Percentiles rank a stretch among this genome's conserved stretches.
These are phyloP conservation scores for Micoletzkya japonica DNA, from an alignment of 2,888 invertebrate genomes.

Conservation along the genomic window DNA sequence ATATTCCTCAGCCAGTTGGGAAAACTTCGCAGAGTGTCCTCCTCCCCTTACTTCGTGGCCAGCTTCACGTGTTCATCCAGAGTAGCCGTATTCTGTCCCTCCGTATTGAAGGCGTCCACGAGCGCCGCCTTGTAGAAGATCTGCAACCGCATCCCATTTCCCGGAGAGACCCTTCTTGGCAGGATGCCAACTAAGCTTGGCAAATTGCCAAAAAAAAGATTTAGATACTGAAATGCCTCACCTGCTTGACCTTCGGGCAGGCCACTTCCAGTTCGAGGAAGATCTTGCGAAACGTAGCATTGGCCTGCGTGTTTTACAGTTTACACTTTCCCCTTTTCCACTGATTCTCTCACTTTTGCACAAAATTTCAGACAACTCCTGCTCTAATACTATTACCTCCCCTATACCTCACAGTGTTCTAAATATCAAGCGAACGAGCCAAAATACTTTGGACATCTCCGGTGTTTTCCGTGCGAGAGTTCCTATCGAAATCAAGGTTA, in stretches of 20 bases:
- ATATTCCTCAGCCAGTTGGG: background rate
- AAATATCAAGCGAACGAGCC: too few species aligned
- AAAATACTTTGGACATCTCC: too few species aligned
- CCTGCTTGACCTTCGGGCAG: constrained; percentile 61
- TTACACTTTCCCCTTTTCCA: background rate
- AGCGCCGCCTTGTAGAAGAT: constrained; percentile 63
- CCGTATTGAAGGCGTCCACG: constrained; percentile 61
- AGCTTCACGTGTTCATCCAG: constrained; percentile 59
- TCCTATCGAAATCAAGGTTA: too few species aligned
- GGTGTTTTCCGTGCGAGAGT: too few species aligned
- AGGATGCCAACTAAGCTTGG: too few species aligned
- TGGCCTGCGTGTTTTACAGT: too few species aligned
- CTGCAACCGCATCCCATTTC: too few species aligned
- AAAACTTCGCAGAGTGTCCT: too few species aligned
- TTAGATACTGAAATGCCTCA: constrained; percentile 21
- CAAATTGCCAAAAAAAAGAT: background rate
- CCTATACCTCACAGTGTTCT: too few species aligned
- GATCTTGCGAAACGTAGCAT: constrained; percentile 54
- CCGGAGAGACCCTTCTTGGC: too few species aligned
- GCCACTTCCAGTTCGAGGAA: constrained; percentile 57
- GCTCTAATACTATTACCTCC: too few species aligned
- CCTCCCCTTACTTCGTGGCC: constrained; percentile 46
- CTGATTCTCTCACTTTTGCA: background rate
- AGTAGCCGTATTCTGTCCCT: constrained; percentile 56
- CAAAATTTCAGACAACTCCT: too few species aligned